Percentiles rank a stretch among this genome's conserved stretches.
phyloP scores from a whole-genome alignment of 2,888 invertebrate genomes.

The Zhuqinia jingwanae region DNA sequence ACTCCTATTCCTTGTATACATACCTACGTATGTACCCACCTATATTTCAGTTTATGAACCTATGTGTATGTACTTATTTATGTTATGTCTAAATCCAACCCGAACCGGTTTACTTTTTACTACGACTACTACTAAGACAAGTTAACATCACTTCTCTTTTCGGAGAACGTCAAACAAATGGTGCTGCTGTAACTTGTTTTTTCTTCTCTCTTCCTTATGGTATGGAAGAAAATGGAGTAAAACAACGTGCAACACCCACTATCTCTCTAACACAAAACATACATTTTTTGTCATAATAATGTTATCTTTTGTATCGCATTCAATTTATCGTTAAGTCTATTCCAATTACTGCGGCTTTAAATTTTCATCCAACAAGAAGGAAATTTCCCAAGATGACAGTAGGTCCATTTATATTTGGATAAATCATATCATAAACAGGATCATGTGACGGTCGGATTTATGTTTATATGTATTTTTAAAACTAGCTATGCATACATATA shows the following conservation, averaged over 20 bases:
- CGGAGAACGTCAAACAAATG: background rate
- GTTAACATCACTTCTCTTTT: background rate
- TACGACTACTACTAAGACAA: background rate
- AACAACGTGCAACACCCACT: no score
- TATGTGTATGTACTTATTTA: background rate
- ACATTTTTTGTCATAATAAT: no score
- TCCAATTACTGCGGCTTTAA: constrained; percentile 20
- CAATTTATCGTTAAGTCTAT: constrained; percentile 29
- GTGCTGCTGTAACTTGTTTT: constrained; percentile 8
- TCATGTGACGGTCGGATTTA: no score
- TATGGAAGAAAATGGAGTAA: background rate
- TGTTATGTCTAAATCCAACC: background rate
- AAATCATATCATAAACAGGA: constrained; percentile 5
- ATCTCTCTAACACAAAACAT: no score
- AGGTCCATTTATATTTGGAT: constrained; percentile 24
- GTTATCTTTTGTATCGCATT: background rate
- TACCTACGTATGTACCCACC: background rate
- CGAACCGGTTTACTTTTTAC: background rate
- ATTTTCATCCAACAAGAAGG: constrained; percentile 12
- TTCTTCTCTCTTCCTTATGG: constrained; percentile 6
- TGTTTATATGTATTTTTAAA: no score
- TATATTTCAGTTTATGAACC: background rate
- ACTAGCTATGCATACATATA: no score
- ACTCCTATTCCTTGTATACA: no score
- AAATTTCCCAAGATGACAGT: constrained; percentile 23